A percentile compares a stretch with the other conserved stretches of the same genome.
These are phyloP conservation scores for Glaucidium brasilianum DNA, from an alignment of 2,113 vertebrate species.

Conservation along the genomic window DNA sequence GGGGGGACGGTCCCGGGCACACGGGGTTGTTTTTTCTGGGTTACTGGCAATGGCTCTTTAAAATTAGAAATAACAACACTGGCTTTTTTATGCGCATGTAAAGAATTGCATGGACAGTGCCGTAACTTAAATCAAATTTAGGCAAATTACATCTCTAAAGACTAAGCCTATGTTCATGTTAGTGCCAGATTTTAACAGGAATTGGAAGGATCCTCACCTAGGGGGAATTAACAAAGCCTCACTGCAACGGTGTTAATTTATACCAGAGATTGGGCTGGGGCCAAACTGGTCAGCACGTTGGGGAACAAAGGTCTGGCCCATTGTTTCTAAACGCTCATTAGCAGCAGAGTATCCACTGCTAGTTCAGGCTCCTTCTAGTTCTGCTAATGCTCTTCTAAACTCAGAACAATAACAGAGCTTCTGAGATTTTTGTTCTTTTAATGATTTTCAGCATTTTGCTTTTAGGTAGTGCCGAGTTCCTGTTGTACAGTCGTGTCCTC, in stretches of 20 bases:
- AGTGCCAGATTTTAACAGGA: background rate
- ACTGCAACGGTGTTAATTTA: background rate
- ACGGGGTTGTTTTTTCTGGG: background rate
- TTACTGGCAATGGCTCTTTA: background rate
- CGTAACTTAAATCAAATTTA: background rate
- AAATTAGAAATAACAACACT: background rate
- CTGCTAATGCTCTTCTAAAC: slow-evolving; percentile 37
- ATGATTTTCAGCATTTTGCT: slow-evolving; percentile 1
- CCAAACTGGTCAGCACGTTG: background rate
- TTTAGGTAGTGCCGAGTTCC: background rate
- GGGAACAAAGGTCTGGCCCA: background rate
- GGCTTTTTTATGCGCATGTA: background rate
- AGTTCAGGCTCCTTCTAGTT: background rate
- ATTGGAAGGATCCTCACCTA: background rate
- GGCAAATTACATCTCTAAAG: background rate
- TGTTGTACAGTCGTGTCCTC: background rate
- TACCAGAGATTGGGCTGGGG: background rate
- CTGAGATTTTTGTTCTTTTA: background rate
- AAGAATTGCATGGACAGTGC: background rate
- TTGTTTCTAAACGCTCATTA: background rate
- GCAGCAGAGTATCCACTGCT: background rate
- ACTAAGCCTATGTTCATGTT: fast-evolving
- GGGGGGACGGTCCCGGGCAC: background rate
- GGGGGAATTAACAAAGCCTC: background rate
- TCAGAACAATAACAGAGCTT: slow-evolving; percentile 19